Evolutionary conservation across 2,113 vertebrate genomes (phyloP), one percentile per base, ranked within the genome.

Genomic region (Urocolius indicus): DNA sequence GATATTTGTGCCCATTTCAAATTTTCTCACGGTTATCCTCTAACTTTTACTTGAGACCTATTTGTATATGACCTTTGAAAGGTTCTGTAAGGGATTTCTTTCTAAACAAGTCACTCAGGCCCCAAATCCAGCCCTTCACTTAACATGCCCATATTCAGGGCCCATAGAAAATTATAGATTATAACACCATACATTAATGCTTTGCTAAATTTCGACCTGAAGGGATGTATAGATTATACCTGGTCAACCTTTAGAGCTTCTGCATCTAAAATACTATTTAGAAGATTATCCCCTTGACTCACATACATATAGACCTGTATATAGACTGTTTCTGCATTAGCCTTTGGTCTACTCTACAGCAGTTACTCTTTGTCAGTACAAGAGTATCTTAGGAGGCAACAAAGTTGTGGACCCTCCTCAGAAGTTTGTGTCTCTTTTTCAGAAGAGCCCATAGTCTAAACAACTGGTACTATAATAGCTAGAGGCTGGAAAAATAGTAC

Each of bases 221-320:
- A 90, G 89, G 84, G 57, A 71, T 90, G 68, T 89, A 67, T 94
- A 90, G 91, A 92, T 94, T 95, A 93, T 93, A 78, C 82, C 48
- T 89, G 65, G 55, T 26, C 58, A 83, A 30, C 55, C n/a, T 93
- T 86, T 54, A 80, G 72, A 88, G 76, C 79, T 94, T 84, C 67
- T 94, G 63, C 83, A 80, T 93, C 79, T 91, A 21, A 82, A 96
- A 77, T 67, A 92, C 67, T 77, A 38, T 94, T 93, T 74, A 73
- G 63, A 89, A 79, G 82, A 90, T 94, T 73, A 92, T 94, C 34
- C 79, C 71, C 67, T 77, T 93, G 90, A 84, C 83, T 87, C 81
- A 41, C 30, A 32, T 30, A 34, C 51, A 8, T 65, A 41, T 5
- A 38, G 66, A 68, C 18, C 58, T 9, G 24, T 84, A n/a, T n/a